Evolutionary conservation across 2,113 vertebrate species (phyloP).

Genomic region (Burhinus oedicnemus): DNA sequence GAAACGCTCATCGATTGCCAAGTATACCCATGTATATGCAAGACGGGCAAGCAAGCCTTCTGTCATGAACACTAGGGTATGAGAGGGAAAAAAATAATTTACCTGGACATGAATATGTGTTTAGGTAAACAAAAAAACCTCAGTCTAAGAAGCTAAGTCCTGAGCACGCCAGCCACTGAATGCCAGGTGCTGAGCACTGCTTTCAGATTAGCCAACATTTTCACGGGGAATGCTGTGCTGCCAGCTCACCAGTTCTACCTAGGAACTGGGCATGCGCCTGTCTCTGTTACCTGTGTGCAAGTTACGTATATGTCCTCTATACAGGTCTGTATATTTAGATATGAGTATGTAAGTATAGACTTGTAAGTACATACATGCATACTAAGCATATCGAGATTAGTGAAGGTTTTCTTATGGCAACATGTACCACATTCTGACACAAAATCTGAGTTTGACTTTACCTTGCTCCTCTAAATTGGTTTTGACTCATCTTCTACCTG

Average conservation of each 20-base stretch:
- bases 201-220: background rate
- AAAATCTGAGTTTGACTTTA: background rate
- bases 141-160: background rate
- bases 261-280: accelerated
- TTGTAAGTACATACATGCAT: background rate
- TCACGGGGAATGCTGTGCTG: background rate
- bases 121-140: background rate
- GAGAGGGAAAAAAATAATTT: background rate
- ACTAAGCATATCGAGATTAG: background rate
- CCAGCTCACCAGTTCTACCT: background rate
- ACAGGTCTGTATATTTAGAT: background rate
- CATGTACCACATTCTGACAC: background rate
- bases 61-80: background rate
- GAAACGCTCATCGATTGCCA: background rate
- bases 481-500: background rate
- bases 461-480: background rate
- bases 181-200: background rate
- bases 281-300: background rate
- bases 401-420: background rate
- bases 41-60: background rate
- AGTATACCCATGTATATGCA: accelerated
- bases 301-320: background rate
- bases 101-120: background rate
- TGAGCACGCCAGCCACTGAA: accelerated
- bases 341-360: background rate